Conservation (phyloP, 2,888 invertebrate species). For the Cheilosia urbana region DNA sequence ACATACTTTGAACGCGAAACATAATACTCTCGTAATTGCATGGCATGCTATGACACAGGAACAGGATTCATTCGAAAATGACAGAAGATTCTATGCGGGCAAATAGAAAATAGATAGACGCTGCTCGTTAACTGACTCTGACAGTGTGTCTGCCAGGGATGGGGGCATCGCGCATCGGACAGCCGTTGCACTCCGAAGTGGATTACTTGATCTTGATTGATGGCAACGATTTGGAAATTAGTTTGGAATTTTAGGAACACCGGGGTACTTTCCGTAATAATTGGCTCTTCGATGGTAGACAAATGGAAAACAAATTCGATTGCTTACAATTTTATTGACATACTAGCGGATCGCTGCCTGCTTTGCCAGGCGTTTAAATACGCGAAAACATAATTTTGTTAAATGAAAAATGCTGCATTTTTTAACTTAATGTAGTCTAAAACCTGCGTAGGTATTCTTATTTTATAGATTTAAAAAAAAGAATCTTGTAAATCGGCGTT, state of each 20-base stretch:
- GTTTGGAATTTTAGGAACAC: background rate
- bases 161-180: constrained; percentile 28
- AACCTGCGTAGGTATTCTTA: no score
- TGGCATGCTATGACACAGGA: constrained; percentile 35
- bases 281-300: no score
- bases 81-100: constrained; percentile 57
- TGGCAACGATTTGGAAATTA: constrained; percentile 58
- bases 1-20: background rate
- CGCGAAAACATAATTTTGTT: no score
- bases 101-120: constrained; percentile 41
- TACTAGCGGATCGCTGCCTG: no score
- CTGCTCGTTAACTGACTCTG: constrained; percentile 41
- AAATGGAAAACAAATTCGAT: no score
- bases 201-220: constrained; percentile 55
- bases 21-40: constrained; percentile 35
- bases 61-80: constrained; percentile 35
- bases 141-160: constrained; percentile 13
- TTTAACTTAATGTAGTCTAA: no score
- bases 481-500: no score
- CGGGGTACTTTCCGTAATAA: no score
- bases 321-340: no score
- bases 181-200: constrained; percentile 41
- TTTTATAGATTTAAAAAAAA: no score
- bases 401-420: no score
- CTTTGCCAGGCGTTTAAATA: no score